Evolutionary conservation across 2,113 vertebrate species (phyloP).

Genomic region (Ornithorhynchus anatinus): DNA sequence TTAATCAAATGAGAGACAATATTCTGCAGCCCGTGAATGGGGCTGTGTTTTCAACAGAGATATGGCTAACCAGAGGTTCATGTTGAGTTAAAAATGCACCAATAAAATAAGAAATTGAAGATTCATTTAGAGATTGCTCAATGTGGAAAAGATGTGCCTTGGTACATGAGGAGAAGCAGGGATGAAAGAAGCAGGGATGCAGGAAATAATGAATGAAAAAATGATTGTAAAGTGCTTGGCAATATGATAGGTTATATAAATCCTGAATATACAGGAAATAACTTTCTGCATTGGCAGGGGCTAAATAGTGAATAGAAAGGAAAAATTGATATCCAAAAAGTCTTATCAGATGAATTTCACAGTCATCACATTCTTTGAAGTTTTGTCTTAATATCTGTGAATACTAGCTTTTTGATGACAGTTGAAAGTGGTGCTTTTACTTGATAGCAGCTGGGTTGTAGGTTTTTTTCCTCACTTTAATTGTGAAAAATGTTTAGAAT

Average conservation of each 20-base stretch:
- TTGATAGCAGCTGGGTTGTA: conserved; percentile 6
- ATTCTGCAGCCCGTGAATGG: no score
- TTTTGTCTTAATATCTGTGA: background rate
- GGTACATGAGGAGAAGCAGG: background rate
- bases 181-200: background rate
- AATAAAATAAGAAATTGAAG: background rate
- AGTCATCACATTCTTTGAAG: no score
- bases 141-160: background rate
- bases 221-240: background rate
- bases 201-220: background rate
- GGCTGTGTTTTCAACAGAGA: no score
- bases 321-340: no score
- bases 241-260: background rate
- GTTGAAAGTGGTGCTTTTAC: conserved; percentile 14
- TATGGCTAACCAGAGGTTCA: background rate
- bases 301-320: no score
- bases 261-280: no score
- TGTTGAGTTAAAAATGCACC: background rate
- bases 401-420: background rate
- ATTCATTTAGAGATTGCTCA: background rate
- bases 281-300: no score
- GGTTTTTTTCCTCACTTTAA: no score
- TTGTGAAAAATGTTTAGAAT: conserved; percentile 4
- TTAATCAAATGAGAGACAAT: no score
- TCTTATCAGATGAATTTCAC: no score